Evolutionary conservation across 2,113 vertebrate species (phyloP), one percentile per base, ranked within the genome.

Genomic region (Gavia stellata): DNA sequence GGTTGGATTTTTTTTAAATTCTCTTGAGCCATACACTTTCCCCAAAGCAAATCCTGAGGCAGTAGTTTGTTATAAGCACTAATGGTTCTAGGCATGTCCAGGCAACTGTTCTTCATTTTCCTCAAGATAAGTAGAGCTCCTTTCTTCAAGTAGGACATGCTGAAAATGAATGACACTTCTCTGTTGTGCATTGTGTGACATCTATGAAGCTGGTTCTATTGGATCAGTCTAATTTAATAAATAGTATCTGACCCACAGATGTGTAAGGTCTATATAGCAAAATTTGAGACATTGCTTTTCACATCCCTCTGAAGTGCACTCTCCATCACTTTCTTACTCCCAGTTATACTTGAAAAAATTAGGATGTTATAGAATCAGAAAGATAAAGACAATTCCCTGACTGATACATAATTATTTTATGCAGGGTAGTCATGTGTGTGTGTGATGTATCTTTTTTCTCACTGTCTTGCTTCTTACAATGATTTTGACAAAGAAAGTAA

Each of bases 401-500:
- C 71, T 94, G 88, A 82, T 58, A 78, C 38, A 36, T 92, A 82
- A 49, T 94, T 96, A 93, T 97, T 97, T 97, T 89, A 84, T 73
- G 65, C 83, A 61, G 73, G 20, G 21, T 44, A n/a, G 28, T 67
- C 61, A 1, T 31, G 36, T n/a, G 17, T 95, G 91, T 83, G 42
- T 80, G 38, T 50, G 45, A 20, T 74, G 45, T 68, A 72, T 33
- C 66, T 53, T 65, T 88, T 96, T 92, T 19, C 45, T 89, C 58
- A 55, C 68, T 81, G 20, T 92, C 75, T 94, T 86, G 47, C 65
- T 91, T 63, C 91, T 97, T 58, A 16, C 58, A 34, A 8, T 84
- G 63, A 88, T 89, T 96, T 97, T 88, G 94, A 90, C 84, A 92
- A 93, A 94, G 87, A 88, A 93, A 95, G 91, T 97, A 97, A 98